Base-by-base conservation (phyloP, 2,113 vertebrate species). In the Callaeas wilsoni region DNA sequence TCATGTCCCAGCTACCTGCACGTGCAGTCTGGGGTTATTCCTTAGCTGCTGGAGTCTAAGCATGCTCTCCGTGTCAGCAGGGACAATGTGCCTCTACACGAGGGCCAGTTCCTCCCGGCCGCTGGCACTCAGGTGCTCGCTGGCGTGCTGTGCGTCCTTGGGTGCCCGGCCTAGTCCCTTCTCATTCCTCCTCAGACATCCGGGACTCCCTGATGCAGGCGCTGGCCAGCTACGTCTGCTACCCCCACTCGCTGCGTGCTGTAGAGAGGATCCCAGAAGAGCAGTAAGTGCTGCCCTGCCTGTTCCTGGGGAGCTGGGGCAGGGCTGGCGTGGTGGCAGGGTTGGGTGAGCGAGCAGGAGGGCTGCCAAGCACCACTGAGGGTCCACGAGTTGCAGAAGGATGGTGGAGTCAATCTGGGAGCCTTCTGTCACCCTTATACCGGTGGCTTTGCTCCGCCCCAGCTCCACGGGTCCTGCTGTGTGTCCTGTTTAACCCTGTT, bases 141-240 rank as follows among this genome's bases (percentile, higher is more conserved):
- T 69, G 57, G 18, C 33, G 6, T 15, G 23, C 75, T 67, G 27
- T 2, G 1, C 67, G 71, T 32, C 46, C 55, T 30, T 73, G 70
- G 21, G 50, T 64, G 57, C 82, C 92, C 82, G 68, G 26, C 50
- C 39, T 32, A 89, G 39, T 52, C 35, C 26, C 9, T 88, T 92
- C 47, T 95, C 37, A 35, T 96, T 95, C 78, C 59, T 75, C 91
- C 52, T 70, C 97, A 99, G 99, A 99, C 95, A 99, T 99, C 97
- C 99, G 99, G 91, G 99, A 99, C 97, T 99, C 99, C 8, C 97
- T 99, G 97, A 99, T 99, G 99, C 99, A 99, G 97, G 99, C 99
- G 0, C 96, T 99, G 86, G 99, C 99, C 97, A 99, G 99, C 97
- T 99, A 99, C 0, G 99, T 99, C 87, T 99, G 99, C 96, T 99